Evolutionary conservation across 2,797 vertebrate genomes (phyloP).

Genomic region (Gila robusta): DNA sequence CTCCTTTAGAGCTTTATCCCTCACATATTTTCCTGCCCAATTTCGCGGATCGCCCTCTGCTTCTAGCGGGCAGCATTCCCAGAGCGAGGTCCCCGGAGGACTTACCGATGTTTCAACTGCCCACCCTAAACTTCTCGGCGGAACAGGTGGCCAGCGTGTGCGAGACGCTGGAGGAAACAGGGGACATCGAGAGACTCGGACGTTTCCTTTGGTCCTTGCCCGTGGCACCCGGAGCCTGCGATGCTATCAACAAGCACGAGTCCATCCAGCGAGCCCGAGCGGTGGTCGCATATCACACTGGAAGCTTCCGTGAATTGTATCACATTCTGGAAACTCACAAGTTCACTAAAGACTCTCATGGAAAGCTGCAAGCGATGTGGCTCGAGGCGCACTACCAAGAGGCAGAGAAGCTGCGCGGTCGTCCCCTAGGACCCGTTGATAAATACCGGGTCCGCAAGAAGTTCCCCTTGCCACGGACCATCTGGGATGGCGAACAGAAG

Average conservation of each 20-base stretch:
- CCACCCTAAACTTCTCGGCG: slow-evolving; percentile 94
- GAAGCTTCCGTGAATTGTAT: slow-evolving; percentile 96
- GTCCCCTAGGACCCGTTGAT: slow-evolving; percentile 95
- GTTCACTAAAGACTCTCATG: slow-evolving; percentile 96
- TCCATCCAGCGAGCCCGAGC: slow-evolving; percentile 95
- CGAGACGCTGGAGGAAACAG: slow-evolving; percentile 98
- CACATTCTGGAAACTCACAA: slow-evolving; percentile 97
- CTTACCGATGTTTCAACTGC: slow-evolving; percentile 86
- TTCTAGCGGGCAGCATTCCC: slow-evolving; percentile 80
- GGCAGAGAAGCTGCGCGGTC: slow-evolving; percentile 94
- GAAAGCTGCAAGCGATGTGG: slow-evolving; percentile 98
- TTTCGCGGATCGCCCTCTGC: slow-evolving; percentile 86
- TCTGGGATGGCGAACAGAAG: slow-evolving; percentile 99
- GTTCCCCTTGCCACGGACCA: slow-evolving; percentile 96
- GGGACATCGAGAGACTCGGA: slow-evolving; percentile 95
- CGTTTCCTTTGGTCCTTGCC: slow-evolving; percentile 98
- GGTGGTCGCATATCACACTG: slow-evolving; percentile 95
- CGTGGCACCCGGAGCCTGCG: slow-evolving; percentile 91
- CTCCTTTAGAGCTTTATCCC: slow-evolving; percentile 91
- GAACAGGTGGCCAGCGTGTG: slow-evolving; percentile 98
- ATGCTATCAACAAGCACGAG: slow-evolving; percentile 96
- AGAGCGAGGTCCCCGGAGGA: slow-evolving; percentile 88
- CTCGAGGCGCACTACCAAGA: slow-evolving; percentile 98
- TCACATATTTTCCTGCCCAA: slow-evolving; percentile 92
- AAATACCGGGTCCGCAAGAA: slow-evolving; percentile 99